A percentile compares a stretch with the other conserved stretches of the same genome.
phyloP scores from a whole-genome alignment of 2,888 invertebrate species.

The Ryuthela nishihirai region DNA sequence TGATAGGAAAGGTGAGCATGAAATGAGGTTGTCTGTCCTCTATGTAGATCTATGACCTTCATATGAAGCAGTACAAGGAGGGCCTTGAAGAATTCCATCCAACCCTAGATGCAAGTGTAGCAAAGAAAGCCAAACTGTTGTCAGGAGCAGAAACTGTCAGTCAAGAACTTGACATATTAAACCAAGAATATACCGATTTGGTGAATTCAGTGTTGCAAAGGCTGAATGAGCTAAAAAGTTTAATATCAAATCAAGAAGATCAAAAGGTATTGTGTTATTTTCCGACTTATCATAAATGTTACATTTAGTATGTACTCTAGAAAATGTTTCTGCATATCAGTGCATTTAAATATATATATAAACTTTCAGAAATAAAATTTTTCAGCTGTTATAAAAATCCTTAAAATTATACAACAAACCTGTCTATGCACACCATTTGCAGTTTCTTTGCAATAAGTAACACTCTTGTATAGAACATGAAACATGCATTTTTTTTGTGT shows the following conservation, averaged over 20 bases:
- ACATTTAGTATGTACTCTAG: no score
- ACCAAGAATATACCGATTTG: slow-evolving; percentile 66
- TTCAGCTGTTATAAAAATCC: no score
- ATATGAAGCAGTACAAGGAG: slow-evolving; percentile 78
- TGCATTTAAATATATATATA: no score
- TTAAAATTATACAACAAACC: no score
- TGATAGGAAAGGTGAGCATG: slow-evolving; percentile 15
- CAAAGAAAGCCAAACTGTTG: slow-evolving; percentile 46
- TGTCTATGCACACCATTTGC: no score
- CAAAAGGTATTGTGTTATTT: slow-evolving; percentile 54
- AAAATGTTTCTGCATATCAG: no score
- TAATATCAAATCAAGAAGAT: slow-evolving; percentile 66
- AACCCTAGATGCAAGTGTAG: slow-evolving; percentile 62
- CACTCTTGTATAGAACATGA: no score
- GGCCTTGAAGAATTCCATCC: slow-evolving; percentile 76
- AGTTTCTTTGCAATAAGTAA: no score
- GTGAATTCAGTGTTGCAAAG: slow-evolving; percentile 55
- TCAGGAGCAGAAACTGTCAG: slow-evolving; percentile 70
- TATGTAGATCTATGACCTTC: slow-evolving; percentile 75
- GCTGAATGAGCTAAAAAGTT: slow-evolving; percentile 65
- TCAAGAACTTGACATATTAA: slow-evolving; percentile 73
- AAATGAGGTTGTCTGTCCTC: slow-evolving; percentile 25
- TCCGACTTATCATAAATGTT: slow-evolving; percentile 44
- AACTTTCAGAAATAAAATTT: no score
- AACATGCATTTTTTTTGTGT: no score